Percentiles rank a stretch among this genome's conserved stretches.
Evolutionary conservation across 2,113 vertebrate species (phyloP).

Genomic region (Erythrocercus mccallii): DNA sequence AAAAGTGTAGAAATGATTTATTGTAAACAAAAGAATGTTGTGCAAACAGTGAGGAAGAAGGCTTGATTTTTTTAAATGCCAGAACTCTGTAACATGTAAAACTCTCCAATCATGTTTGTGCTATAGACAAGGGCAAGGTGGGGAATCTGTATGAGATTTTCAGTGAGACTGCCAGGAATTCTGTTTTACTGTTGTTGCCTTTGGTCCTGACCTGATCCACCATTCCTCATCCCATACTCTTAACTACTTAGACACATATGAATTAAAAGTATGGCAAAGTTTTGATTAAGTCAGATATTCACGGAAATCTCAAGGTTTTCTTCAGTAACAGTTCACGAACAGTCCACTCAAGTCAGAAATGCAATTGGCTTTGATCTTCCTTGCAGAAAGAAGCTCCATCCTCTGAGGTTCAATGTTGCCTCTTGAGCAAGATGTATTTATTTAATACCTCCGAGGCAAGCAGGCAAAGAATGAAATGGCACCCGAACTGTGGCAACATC

Average conservation of each 20-base stretch:
- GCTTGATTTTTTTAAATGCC: neutral
- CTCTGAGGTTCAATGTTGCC: neutral
- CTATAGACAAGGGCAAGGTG: neutral
- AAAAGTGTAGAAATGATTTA: neutral
- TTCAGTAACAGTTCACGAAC: neutral
- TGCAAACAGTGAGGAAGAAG: neutral
- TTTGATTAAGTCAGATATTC: constrained; percentile 28
- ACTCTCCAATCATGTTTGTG: neutral
- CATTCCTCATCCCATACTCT: neutral
- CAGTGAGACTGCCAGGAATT: neutral
- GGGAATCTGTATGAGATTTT: neutral
- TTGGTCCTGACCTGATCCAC: neutral
- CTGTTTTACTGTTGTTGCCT: neutral
- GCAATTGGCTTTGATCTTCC: neutral
- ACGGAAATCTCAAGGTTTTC: neutral
- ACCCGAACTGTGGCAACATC: rapidly evolving
- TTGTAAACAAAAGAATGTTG: constrained; percentile 9
- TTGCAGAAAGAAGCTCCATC: neutral
- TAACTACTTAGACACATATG: neutral
- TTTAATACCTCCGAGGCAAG: neutral
- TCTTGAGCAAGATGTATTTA: neutral
- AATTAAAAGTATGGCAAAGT: neutral
- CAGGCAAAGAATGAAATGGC: neutral
- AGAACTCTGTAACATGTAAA: neutral
- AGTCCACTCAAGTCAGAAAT: neutral